phyloP scores from a whole-genome alignment of 2,113 vertebrate genomes.

The Ammodytes marinus region DNA sequence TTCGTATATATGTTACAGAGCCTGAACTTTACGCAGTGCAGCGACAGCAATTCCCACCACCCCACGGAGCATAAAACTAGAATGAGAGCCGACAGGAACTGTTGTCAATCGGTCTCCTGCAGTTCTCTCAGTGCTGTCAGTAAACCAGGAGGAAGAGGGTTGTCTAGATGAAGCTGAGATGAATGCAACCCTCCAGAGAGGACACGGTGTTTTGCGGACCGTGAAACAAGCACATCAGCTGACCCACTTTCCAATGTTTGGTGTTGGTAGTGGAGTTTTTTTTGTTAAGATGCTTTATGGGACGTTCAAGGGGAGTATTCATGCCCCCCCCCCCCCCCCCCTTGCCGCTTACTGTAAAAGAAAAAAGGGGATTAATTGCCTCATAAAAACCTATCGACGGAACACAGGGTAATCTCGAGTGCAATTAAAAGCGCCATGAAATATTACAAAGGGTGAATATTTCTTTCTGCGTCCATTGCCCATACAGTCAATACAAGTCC shows the following conservation, averaged over 20 bases:
- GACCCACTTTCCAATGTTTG: slow-evolving; percentile 43
- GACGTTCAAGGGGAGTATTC: slow-evolving; percentile 25
- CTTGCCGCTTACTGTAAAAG: slow-evolving; percentile 21
- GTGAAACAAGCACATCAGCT: slow-evolving; percentile 16
- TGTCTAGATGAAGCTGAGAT: slow-evolving; percentile 42
- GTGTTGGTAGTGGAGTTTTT: slow-evolving; percentile 25
- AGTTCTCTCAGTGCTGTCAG: slow-evolving; percentile 9
- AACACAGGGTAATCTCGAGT: slow-evolving; percentile 49
- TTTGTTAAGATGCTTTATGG: slow-evolving; percentile 30
- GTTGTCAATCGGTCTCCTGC: slow-evolving; percentile 5
- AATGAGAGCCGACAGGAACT: slow-evolving; percentile 5
- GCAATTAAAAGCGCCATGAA: slow-evolving; percentile 60
- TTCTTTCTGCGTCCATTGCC: slow-evolving; percentile 38
- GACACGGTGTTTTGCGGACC: slow-evolving; percentile 34
- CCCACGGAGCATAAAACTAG: not conserved
- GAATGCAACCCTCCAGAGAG: slow-evolving; percentile 24
- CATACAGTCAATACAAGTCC: slow-evolving; percentile 24
- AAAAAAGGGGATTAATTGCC: slow-evolving; percentile 51
- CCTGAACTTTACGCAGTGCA: not conserved
- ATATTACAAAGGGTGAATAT: slow-evolving; percentile 63
- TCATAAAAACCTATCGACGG: slow-evolving; percentile 40
- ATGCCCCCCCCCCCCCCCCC: not conserved
- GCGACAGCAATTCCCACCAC: not conserved
- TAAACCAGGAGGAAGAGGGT: slow-evolving; percentile 11
- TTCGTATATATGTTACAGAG: not conserved